phyloP scores from a whole-genome alignment of 2,113 vertebrate species.

The Trogon surrucura region DNA sequence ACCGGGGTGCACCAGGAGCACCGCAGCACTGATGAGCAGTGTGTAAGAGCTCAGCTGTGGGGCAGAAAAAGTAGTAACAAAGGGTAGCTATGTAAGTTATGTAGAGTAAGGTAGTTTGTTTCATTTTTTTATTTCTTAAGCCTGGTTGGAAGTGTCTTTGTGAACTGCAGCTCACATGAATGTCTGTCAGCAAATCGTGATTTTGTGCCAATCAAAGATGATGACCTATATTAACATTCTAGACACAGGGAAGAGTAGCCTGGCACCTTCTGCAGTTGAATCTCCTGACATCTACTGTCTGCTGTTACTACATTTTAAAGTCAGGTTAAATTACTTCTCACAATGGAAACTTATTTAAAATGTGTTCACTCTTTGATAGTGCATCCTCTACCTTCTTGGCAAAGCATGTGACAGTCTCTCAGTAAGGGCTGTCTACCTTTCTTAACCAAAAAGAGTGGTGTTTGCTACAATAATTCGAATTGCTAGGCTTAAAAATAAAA shows the following conservation, averaged over 20 bases:
- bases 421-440: background rate
- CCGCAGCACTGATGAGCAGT: background rate
- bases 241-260: background rate
- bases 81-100: background rate
- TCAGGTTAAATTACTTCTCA: background rate
- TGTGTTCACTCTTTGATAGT: background rate
- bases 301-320: background rate
- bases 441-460: background rate
- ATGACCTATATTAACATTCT: conserved; percentile 15
- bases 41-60: background rate
- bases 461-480: background rate
- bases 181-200: background rate
- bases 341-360: background rate
- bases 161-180: background rate
- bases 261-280: background rate
- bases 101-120: background rate
- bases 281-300: background rate
- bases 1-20: background rate
- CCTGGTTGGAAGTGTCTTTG: background rate
- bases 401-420: background rate
- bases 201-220: conserved; percentile 21
- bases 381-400: background rate
- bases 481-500: background rate
- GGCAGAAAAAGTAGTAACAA: background rate
- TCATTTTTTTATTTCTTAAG: background rate